These are phyloP conservation scores for Mystacornis crossleyi DNA, from an alignment of 2,113 vertebrate species.

Conservation along the genomic window DNA sequence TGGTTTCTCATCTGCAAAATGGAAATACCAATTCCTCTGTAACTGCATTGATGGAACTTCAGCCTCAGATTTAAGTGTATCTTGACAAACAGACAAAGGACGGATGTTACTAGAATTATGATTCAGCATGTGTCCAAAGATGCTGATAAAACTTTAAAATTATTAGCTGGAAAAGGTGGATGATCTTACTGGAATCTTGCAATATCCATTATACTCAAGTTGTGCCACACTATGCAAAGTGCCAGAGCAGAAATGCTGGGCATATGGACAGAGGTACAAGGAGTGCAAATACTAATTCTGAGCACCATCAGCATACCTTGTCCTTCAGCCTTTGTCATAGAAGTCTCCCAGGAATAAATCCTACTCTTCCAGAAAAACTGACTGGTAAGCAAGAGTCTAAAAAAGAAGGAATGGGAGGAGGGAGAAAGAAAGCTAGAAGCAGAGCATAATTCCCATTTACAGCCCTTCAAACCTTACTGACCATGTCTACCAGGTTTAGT, in stretches of 20 bases:
- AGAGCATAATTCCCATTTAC: background rate
- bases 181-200: background rate
- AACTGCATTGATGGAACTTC: background rate
- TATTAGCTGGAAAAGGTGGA: background rate
- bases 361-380: background rate
- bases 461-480: background rate
- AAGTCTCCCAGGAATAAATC: background rate
- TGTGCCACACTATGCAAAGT: background rate
- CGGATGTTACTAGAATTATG: background rate
- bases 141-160: background rate
- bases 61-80: background rate
- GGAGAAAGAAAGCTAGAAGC: background rate
- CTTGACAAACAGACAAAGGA: background rate
- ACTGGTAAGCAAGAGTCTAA: background rate
- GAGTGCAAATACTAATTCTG: background rate
- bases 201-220: background rate
- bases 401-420: background rate
- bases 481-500: background rate
- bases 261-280: background rate
- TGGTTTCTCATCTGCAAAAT: background rate
- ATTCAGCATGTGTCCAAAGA: background rate
- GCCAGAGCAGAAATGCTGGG: background rate
- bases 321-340: background rate
- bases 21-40: background rate
- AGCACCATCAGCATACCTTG: background rate